These are phyloP conservation scores for Coracias cyanogaster DNA, from an alignment of 2,797 vertebrate species.

Conservation along the genomic window DNA sequence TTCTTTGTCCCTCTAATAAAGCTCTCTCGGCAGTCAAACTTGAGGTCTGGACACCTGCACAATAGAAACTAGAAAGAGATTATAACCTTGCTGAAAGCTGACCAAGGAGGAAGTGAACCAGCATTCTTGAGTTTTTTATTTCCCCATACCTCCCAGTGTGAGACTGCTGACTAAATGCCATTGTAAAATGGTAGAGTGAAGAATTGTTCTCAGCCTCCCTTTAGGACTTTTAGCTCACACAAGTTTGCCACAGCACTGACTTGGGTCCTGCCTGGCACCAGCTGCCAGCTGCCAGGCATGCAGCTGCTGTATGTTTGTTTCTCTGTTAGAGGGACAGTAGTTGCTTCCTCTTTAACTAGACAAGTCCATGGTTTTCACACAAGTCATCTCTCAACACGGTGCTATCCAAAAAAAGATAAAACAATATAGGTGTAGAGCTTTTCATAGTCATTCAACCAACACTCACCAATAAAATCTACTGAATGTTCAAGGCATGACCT, in stretches of 20 bases:
- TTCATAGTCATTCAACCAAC: background rate
- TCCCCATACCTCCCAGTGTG: background rate
- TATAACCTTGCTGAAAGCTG: background rate
- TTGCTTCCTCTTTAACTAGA: background rate
- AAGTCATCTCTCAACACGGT: background rate
- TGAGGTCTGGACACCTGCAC: slow-evolving; percentile 15
- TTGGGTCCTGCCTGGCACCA: background rate
- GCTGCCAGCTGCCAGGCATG: accelerated
- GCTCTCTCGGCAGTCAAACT: background rate
- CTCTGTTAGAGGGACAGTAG: background rate
- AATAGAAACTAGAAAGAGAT: slow-evolving; percentile 22
- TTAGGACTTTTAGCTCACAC: background rate
- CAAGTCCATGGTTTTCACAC: background rate
- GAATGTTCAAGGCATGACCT: background rate
- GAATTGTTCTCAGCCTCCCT: background rate
- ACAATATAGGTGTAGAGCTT: background rate
- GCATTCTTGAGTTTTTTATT: background rate
- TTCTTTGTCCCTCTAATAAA: background rate
- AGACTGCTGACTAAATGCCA: background rate
- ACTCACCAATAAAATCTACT: background rate
- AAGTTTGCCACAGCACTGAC: background rate
- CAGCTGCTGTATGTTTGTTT: background rate
- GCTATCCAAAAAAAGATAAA: background rate
- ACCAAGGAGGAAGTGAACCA: slow-evolving; percentile 28
- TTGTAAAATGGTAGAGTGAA: background rate